Evolutionary conservation across 2,113 vertebrate genomes (phyloP).

Genomic region (Odobenus rosmarus): DNA sequence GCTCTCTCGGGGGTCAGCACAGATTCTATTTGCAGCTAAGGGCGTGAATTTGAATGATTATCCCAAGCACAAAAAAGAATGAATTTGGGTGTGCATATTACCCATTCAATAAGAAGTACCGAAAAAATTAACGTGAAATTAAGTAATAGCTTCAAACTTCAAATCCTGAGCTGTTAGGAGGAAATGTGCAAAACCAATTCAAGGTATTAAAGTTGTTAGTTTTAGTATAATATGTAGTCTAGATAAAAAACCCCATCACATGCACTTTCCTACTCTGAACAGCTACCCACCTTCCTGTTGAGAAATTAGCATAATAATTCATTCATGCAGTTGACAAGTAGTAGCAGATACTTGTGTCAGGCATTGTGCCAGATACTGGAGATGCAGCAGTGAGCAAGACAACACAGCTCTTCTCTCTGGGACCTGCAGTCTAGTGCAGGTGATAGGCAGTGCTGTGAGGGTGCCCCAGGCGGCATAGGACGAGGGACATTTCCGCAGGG

Average conservation of each 20-base stretch:
- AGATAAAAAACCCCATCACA: neutral
- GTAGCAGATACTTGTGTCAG: neutral
- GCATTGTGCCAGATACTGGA: neutral
- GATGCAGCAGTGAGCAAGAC: neutral
- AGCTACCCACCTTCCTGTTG: neutral
- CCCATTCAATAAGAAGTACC: constrained; percentile 18
- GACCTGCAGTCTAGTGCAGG: neutral
- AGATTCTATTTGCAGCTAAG: constrained; percentile 27
- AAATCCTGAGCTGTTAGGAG: constrained; percentile 42
- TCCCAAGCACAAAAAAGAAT: constrained; percentile 17
- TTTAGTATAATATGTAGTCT: constrained; percentile 47
- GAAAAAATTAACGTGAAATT: constrained; percentile 49
- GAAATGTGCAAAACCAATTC: constrained; percentile 10
- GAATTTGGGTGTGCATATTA: neutral
- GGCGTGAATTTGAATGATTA: neutral
- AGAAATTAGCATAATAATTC: constrained; percentile 35
- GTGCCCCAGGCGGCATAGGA: neutral
- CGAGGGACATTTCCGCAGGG: neutral
- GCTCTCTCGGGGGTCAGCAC: neutral
- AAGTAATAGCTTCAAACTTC: constrained; percentile 23
- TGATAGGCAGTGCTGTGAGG: neutral
- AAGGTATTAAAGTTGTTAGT: constrained; percentile 36
- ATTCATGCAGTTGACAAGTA: constrained; percentile 37
- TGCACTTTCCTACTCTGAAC: constrained; percentile 2
- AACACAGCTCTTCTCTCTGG: neutral